Percentiles rank a stretch among this genome's conserved stretches.
Evolutionary conservation across 37 sponge, comb jelly and placozoan genomes (phyloP).

Genomic region (Diacarnus erythraeanus): DNA sequence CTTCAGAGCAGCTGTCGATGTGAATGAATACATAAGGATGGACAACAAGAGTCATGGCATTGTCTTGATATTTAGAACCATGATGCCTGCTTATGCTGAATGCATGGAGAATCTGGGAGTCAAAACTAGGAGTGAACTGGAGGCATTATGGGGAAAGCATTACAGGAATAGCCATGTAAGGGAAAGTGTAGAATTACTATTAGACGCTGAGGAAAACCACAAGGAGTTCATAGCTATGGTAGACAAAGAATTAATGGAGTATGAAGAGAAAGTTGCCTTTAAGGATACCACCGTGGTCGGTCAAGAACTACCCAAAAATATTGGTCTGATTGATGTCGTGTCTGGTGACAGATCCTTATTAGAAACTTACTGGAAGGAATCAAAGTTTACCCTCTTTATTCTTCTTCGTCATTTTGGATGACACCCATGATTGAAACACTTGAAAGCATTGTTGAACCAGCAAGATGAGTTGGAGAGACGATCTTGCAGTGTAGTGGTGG

Average conservation of each 20-base stretch:
- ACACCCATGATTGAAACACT: conserved; percentile 62
- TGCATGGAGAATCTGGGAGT: conserved; percentile 9
- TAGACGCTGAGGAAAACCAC: conserved; percentile 24
- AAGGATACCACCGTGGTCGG: background rate
- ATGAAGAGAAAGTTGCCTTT: background rate
- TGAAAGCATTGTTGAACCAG: conserved; percentile 7
- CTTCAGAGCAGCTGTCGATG: background rate
- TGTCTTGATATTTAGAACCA: background rate
- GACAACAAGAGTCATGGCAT: conserved; percentile 27
- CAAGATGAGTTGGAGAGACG: background rate
- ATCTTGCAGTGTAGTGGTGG: conserved; percentile 19
- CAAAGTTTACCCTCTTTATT: conserved; percentile 49
- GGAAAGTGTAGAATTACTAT: conserved; percentile 28
- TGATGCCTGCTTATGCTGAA: conserved; percentile 30
- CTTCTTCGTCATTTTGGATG: conserved; percentile 64
- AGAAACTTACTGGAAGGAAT: conserved; percentile 5
- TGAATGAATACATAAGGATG: conserved; percentile 8
- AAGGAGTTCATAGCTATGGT: conserved; percentile 6
- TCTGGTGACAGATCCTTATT: background rate
- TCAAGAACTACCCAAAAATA: background rate
- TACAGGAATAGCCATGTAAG: conserved; percentile 6
- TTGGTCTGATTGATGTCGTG: background rate
- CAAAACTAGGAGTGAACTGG: conserved; percentile 22
- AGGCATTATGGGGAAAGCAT: background rate
- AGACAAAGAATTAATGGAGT: conserved; percentile 12